phyloP scores from a whole-genome alignment of 2,113 vertebrate genomes.

The Myiozetetes cayanensis region DNA sequence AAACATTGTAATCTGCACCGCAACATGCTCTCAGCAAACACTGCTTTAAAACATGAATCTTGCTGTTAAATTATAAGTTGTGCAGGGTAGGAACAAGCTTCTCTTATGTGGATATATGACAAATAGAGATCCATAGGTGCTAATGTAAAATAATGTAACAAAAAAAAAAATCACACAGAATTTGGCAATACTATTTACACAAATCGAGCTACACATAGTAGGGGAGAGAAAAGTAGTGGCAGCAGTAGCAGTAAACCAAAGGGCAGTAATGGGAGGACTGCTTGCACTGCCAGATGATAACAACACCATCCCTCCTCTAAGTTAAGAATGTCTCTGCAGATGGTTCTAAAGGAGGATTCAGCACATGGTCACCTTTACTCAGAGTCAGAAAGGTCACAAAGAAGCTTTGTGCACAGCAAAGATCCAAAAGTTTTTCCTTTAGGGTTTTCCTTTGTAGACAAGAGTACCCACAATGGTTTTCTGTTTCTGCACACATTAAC shows the following conservation, averaged over 20 bases:
- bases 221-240: not conserved
- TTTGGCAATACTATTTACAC: not conserved
- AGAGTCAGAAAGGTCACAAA: not conserved
- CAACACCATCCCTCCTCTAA: not conserved
- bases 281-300: not conserved
- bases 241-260: not conserved
- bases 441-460: not conserved
- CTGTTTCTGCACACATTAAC: not conserved
- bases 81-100: not conserved
- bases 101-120: not conserved
- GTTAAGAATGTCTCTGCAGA: not conserved
- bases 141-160: not conserved
- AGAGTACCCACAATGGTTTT: fast-evolving
- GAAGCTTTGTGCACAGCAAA: not conserved
- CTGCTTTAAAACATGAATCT: not conserved
- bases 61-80: not conserved
- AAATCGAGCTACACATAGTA: not conserved
- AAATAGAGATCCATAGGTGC: not conserved
- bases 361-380: not conserved
- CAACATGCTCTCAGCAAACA: not conserved
- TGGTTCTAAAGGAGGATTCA: not conserved
- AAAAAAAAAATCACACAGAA: not conserved
- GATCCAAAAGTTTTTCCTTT: not conserved
- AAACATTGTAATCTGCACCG: not conserved
- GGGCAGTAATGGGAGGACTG: fast-evolving